Base-by-base conservation (phyloP, 2,797 vertebrate species). In the Danio choprae region DNA sequence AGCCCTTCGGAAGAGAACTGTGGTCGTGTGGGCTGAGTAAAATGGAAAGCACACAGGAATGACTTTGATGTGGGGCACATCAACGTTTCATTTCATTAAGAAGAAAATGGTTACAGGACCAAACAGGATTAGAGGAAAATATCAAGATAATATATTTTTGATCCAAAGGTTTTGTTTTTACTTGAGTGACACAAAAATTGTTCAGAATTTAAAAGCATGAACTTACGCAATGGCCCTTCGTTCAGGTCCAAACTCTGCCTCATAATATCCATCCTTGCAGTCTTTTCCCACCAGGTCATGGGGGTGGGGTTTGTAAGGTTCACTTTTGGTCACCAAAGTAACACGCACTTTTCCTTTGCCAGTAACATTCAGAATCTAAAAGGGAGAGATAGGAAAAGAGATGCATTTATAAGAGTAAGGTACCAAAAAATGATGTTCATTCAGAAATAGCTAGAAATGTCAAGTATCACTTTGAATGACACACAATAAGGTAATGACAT, bases 231-330 rank as follows among this genome's bases (percentile, higher is more conserved):
- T 92, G 72, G 97, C 95, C 89, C 94, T 94, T 46, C 97, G 96
- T 18, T 98, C 97, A 0, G 96, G 95, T 29, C 96, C 97, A 43
- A 99, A 98, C 88, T 99, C 97, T 1, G 95, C 95, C 91, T 99
- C 98, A 0, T 99, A 99, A 92, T 95, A 98, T 8, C 97, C 97
- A 73, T 99, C 97, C 87, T 93, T 96, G 89, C 97, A 99, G 91
- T 99, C 98, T 86, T 97, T 98, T 43, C 98, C 98, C 86, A 99
- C 98, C 86, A 99, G 91, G 90, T 98, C 97, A 8, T 99, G 98
- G 13, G 98, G 98, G 81, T 99, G 98, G 0, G 98, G 97, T 80
- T 96, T 95, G 91, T 96, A 97, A 0, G 97, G 98, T 18, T 98
- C 96, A 36, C 92, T 97, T 89, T 98, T 99, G 0, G 98, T 99